These are phyloP conservation scores for Gymnocheta viridis DNA, from an alignment of 2,888 invertebrate genomes.

Conservation along the genomic window DNA sequence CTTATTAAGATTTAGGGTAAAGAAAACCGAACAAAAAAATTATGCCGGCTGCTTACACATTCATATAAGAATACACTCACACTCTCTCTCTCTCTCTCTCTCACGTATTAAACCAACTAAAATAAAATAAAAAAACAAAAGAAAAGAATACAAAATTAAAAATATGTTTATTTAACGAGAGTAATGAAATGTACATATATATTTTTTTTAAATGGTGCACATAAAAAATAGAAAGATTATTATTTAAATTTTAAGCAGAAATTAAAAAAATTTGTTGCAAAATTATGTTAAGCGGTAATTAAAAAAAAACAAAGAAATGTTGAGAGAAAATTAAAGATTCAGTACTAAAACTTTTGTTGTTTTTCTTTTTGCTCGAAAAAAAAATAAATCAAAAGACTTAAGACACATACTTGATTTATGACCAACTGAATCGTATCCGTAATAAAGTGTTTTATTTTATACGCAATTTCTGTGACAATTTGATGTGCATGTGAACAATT, in stretches of 20 bases:
- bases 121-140: neutral
- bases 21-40: conserved; percentile 37
- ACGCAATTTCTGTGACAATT: conserved; percentile 13
- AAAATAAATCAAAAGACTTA: conserved; percentile 56
- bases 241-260: conserved; percentile 16
- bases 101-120: conserved; percentile 2
- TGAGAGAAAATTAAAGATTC: conserved; percentile 23
- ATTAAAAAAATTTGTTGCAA: conserved; percentile 51
- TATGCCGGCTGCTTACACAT: conserved; percentile 36
- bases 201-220: neutral
- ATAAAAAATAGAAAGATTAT: conserved; percentile 27
- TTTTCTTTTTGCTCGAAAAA: neutral
- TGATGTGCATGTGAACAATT: conserved; percentile 24
- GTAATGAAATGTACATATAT: neutral
- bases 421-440: neutral
- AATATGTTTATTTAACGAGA: conserved; percentile 25
- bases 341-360: neutral
- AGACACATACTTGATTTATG: conserved; percentile 54
- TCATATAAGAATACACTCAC: neutral
- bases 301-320: neutral
- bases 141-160: neutral
- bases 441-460: conserved; percentile 17
- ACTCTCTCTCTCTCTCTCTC: neutral
- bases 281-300: conserved; percentile 46
- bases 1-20: conserved; percentile 48